These are phyloP conservation scores for Oligia strigilis DNA, from an alignment of 2,888 invertebrate genomes.

Conservation along the genomic window DNA sequence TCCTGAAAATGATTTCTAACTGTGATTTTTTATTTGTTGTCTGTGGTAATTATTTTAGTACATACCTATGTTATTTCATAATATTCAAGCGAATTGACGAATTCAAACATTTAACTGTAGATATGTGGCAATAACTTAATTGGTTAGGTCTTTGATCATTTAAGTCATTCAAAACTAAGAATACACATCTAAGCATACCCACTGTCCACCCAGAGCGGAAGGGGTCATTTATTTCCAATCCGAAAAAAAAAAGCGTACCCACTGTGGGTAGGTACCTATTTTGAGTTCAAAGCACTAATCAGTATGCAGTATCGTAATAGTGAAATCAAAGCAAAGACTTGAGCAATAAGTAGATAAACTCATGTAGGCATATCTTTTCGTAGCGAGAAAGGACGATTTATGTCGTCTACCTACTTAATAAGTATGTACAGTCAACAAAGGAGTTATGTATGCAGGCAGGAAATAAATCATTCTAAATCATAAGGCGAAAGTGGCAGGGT, in stretches of 20 bases:
- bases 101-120: conserved; percentile 1
- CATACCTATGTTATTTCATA: neutral
- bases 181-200: neutral
- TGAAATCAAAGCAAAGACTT: conserved; percentile 50
- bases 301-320: conserved; percentile 33
- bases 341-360: conserved; percentile 41
- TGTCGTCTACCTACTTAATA: conserved; percentile 46
- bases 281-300: conserved; percentile 32
- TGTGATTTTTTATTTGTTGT: conserved; percentile 16
- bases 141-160: neutral
- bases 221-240: too few species aligned
- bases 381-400: conserved; percentile 56
- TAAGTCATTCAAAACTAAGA: conserved; percentile 7
- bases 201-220: too few species aligned
- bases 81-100: conserved; percentile 14
- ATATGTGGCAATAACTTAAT: conserved; percentile 4
- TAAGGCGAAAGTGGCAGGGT: neutral
- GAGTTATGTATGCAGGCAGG: neutral
- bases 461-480: neutral
- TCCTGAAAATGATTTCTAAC: conserved; percentile 32
- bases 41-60: conserved; percentile 13
- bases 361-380: conserved; percentile 54
- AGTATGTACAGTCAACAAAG: conserved; percentile 30
- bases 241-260: too few species aligned
- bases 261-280: neutral